phyloP scores from a whole-genome alignment of 2,888 invertebrate species.

The Pseudococcus longispinus region DNA sequence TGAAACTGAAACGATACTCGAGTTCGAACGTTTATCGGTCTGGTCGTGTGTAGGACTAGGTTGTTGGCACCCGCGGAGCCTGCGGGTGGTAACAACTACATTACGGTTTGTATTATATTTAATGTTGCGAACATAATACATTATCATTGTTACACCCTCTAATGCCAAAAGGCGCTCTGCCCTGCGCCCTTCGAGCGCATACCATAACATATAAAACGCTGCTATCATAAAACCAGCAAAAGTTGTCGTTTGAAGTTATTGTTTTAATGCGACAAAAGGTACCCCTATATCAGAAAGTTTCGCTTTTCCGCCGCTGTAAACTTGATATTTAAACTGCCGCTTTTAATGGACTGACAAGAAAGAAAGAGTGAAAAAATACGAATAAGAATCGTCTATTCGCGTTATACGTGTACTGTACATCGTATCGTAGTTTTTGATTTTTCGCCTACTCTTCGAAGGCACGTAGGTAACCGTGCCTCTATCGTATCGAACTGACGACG shows the following conservation, averaged over 20 bases:
- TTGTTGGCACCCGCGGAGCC: slow-evolving; percentile 29
- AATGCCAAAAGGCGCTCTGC: slow-evolving; percentile 38
- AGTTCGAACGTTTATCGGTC: slow-evolving; percentile 50
- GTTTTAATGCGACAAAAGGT: slow-evolving; percentile 50
- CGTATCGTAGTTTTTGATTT: not conserved
- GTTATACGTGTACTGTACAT: not conserved
- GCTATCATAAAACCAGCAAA: slow-evolving; percentile 26
- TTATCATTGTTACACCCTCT: slow-evolving; percentile 54
- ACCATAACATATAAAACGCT: slow-evolving; percentile 10
- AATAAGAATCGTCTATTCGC: not conserved
- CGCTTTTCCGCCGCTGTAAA: slow-evolving; percentile 39
- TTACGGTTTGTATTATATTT: slow-evolving; percentile 55
- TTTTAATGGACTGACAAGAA: slow-evolving; percentile 36
- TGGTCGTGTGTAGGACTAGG: not conserved
- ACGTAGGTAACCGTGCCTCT: not conserved
- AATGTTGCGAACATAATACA: slow-evolving; percentile 55
- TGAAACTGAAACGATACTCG: slow-evolving; percentile 54
- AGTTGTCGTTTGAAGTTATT: slow-evolving; percentile 51
- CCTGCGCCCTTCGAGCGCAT: slow-evolving; percentile 19
- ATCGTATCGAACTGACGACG: not conserved
- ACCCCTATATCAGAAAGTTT: slow-evolving; percentile 42
- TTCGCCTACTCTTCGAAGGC: not conserved
- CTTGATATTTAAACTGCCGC: slow-evolving; percentile 44
- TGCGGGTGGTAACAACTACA: slow-evolving; percentile 54
- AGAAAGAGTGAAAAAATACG: not conserved